Conservation (phyloP, 2,113 vertebrate genomes). For the Rhombomys opimus region DNA sequence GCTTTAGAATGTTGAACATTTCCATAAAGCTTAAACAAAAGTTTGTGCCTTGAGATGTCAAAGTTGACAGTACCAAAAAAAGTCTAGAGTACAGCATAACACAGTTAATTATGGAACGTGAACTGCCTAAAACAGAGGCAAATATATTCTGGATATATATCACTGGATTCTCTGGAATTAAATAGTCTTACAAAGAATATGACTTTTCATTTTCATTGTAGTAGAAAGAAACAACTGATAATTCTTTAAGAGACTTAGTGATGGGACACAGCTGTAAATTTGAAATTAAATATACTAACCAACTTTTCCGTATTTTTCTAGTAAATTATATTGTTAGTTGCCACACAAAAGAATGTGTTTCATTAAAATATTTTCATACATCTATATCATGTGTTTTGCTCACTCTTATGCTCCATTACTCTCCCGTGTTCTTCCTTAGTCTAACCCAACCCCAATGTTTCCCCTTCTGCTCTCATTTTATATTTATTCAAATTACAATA, state of each 20-base stretch:
- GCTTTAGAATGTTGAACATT: not conserved
- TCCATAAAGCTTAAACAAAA: not conserved
- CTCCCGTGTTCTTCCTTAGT: no score
- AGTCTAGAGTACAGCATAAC: not conserved
- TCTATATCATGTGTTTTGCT: not conserved
- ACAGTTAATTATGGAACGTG: not conserved
- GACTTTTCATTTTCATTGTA: slow-evolving; percentile 21
- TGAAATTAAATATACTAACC: slow-evolving; percentile 30
- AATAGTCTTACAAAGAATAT: not conserved
- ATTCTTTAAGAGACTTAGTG: not conserved
- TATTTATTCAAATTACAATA: not conserved
- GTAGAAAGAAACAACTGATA: slow-evolving; percentile 4
- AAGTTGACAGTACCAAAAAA: slow-evolving; percentile 39
- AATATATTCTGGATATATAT: not conserved
- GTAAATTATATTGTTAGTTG: not conserved
- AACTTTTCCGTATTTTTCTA: not conserved
- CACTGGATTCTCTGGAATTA: not conserved
- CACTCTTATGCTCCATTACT: no score
- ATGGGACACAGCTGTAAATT: not conserved
- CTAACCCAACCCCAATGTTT: not conserved
- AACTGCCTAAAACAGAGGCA: slow-evolving; percentile 2
- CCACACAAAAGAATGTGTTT: not conserved
- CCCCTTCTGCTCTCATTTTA: not conserved
- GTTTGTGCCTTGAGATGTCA: not conserved
- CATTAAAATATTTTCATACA: not conserved